Evolutionary conservation across 1,140 invertebrate species (phyloP).

Genomic region (Drosophila truncata): DNA sequence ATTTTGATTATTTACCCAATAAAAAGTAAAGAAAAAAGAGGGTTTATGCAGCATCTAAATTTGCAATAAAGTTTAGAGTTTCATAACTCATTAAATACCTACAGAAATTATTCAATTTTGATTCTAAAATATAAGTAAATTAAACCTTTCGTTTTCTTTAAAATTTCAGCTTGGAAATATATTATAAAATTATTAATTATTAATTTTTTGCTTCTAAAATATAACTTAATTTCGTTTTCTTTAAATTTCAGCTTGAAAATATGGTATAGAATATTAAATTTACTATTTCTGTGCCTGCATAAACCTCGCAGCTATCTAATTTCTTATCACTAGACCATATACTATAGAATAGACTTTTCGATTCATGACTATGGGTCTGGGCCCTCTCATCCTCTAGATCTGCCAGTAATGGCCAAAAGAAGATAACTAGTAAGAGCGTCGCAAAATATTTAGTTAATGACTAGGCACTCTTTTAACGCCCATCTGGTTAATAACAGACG

Average conservation of each 20-base stretch:
- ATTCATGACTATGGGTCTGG: slow-evolving; percentile 19
- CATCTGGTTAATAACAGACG: slow-evolving; percentile 19
- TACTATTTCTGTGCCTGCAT: neutral
- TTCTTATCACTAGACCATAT: slow-evolving; percentile 11
- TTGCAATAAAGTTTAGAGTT: neutral
- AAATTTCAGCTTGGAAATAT: too few species aligned
- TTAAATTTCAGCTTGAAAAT: neutral
- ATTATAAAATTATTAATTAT: too few species aligned
- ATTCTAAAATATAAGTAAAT: neutral
- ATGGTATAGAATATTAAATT: neutral
- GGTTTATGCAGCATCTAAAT: neutral
- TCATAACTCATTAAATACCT: neutral
- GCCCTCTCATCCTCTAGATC: slow-evolving; percentile 12
- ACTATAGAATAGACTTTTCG: slow-evolving; percentile 11
- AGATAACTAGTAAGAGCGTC: slow-evolving; percentile 33
- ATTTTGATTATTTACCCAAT: neutral
- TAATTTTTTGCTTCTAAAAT: too few species aligned
- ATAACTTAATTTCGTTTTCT: too few species aligned
- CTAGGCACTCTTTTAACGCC: slow-evolving; percentile 27
- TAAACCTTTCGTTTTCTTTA: neutral
- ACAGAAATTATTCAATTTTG: neutral
- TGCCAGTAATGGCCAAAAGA: slow-evolving; percentile 27
- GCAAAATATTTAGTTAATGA: slow-evolving; percentile 74
- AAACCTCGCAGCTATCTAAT: slow-evolving; percentile 3
- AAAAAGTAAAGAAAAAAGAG: neutral